phyloP scores from a whole-genome alignment of 2,888 invertebrate genomes.

The Tinea semifulvella region DNA sequence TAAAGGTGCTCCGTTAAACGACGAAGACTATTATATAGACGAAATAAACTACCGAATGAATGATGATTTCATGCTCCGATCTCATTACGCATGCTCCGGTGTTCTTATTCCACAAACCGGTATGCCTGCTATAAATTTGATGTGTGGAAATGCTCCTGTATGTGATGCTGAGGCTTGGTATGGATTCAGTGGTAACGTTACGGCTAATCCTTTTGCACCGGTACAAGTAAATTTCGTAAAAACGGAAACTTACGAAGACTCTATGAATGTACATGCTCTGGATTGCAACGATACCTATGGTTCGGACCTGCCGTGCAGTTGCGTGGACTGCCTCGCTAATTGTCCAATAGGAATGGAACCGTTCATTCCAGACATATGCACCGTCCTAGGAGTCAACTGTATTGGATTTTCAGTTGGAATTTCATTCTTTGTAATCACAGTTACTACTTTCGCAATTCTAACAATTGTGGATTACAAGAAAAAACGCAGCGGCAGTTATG shows the following conservation, averaged over 20 bases:
- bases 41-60: slow-evolving; percentile 61
- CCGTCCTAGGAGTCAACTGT: slow-evolving; percentile 70
- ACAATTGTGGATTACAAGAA: slow-evolving; percentile 28
- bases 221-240: slow-evolving; percentile 70
- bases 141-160: slow-evolving; percentile 75
- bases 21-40: slow-evolving; percentile 51
- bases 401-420: slow-evolving; percentile 70
- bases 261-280: slow-evolving; percentile 52
- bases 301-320: slow-evolving; percentile 73
- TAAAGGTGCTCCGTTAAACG: background rate
- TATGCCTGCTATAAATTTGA: slow-evolving; percentile 76
- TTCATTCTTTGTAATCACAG: slow-evolving; percentile 52
- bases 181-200: slow-evolving; percentile 67
- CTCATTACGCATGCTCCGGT: slow-evolving; percentile 81
- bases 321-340: slow-evolving; percentile 74
- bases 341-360: slow-evolving; percentile 67
- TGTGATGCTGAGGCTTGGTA: slow-evolving; percentile 75
- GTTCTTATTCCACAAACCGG: slow-evolving; percentile 82
- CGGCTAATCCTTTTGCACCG: slow-evolving; percentile 64
- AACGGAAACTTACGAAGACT: slow-evolving; percentile 38
- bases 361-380: slow-evolving; percentile 47
- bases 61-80: slow-evolving; percentile 67
- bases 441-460: slow-evolving; percentile 36
- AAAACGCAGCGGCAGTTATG: slow-evolving; percentile 19
- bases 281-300: slow-evolving; percentile 68